These are phyloP conservation scores for Oreohelix idahoensis DNA, from an alignment of 1,140 invertebrate species.

Conservation along the genomic window DNA sequence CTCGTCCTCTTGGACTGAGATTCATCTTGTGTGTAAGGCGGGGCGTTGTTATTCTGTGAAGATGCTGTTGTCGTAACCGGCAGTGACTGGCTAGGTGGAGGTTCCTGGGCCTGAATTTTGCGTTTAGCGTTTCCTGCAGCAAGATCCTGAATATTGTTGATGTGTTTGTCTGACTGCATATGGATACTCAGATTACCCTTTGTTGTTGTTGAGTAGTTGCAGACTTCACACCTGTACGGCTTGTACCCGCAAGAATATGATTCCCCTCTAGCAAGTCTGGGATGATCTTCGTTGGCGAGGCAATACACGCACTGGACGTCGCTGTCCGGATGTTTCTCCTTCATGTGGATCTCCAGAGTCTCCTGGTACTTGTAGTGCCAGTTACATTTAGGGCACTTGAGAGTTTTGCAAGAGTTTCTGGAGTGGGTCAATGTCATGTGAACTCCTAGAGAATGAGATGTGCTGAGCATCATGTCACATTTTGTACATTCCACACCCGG, in stretches of 20 bases:
- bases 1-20: slow-evolving; percentile 76
- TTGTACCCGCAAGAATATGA: slow-evolving; percentile 99
- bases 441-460: slow-evolving; percentile 85
- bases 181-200: slow-evolving; percentile 99
- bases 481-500: slow-evolving; percentile 94
- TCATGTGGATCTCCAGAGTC: slow-evolving; percentile 99
- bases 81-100: slow-evolving; percentile 28
- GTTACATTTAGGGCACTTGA: slow-evolving; percentile 99
- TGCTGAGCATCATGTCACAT: slow-evolving; percentile 93
- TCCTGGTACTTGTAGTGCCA: slow-evolving; percentile 99
- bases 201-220: slow-evolving; percentile 99
- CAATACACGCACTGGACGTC: slow-evolving; percentile 96
- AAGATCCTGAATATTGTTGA: slow-evolving; percentile 99
- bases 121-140: slow-evolving; percentile 60
- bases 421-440: slow-evolving; percentile 75
- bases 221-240: slow-evolving; percentile 89
- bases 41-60: neutral
- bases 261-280: slow-evolving; percentile 95
- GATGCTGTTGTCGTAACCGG: neutral
- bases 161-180: slow-evolving; percentile 99
- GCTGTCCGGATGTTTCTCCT: slow-evolving; percentile 98
- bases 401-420: slow-evolving; percentile 97
- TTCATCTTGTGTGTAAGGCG: slow-evolving; percentile 32
- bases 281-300: slow-evolving; percentile 96
- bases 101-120: slow-evolving; percentile 33